Evolutionary conservation across 2,797 vertebrate genomes (phyloP).

Genomic region (Tamandua tetradactyla): DNA sequence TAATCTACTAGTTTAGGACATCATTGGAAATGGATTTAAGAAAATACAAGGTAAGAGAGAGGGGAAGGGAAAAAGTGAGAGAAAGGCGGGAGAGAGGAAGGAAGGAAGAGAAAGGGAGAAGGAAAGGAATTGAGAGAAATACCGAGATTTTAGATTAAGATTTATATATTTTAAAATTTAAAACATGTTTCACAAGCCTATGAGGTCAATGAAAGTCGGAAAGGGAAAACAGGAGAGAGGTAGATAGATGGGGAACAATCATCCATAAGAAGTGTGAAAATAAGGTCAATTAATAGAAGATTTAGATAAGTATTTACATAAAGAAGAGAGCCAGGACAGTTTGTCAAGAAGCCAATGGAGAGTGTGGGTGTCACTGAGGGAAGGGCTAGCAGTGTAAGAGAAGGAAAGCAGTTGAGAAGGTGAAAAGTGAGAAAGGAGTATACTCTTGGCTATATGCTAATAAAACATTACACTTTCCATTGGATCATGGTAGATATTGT

Average conservation of each 20-base stretch:
- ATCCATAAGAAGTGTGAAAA: not conserved
- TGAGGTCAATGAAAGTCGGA: not conserved
- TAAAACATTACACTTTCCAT: not conserved
- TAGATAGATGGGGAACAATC: not conserved
- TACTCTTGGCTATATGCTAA: not conserved
- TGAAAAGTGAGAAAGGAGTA: not conserved
- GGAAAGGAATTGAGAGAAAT: not conserved
- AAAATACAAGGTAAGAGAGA: not conserved
- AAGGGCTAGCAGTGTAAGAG: not conserved
- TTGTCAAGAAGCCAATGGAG: not conserved
- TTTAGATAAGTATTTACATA: not conserved
- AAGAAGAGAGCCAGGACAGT: too few relatives aligned
- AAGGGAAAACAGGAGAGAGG: not conserved
- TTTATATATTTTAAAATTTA: not conserved
- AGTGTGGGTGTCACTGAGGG: not conserved
- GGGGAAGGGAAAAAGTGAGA: too few relatives aligned
- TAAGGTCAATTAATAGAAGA: not conserved
- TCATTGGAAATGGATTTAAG: not conserved
- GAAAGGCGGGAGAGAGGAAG: too few relatives aligned
- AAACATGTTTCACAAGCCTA: not conserved
- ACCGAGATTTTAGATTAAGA: not conserved
- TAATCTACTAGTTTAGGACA: not conserved
- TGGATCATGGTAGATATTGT: not conserved
- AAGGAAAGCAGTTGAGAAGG: not conserved
- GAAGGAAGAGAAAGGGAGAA: not conserved